These are phyloP conservation scores for Macrosiphum euphorbiae DNA, from an alignment of 2,888 invertebrate species.

Conservation along the genomic window DNA sequence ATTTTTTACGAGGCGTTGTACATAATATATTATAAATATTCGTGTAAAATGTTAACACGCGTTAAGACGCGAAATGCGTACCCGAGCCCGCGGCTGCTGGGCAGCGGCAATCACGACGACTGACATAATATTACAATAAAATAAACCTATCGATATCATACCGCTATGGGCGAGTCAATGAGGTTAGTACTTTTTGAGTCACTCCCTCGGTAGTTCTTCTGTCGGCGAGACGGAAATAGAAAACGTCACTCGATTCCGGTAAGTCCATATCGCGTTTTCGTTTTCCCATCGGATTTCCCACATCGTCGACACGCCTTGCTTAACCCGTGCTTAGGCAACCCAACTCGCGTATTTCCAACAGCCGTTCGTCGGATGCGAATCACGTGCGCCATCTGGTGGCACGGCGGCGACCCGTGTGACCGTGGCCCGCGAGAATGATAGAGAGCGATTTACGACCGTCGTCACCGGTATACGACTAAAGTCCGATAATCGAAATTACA, in stretches of 20 bases:
- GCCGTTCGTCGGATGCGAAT: neutral
- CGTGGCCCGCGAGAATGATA: neutral
- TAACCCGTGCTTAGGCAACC: neutral
- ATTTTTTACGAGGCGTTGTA: neutral
- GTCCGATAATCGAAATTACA: neutral
- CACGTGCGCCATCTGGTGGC: slow-evolving; percentile 28
- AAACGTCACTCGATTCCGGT: neutral
- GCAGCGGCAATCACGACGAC: neutral
- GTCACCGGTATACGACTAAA: neutral
- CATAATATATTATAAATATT: neutral
- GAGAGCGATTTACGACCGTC: slow-evolving; percentile 45
- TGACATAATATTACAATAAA: neutral
- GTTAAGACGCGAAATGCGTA: neutral
- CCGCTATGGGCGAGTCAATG: neutral
- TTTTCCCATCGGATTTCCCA: neutral
- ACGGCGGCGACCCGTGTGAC: neutral
- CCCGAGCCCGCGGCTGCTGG: neutral
- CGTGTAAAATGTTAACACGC: neutral
- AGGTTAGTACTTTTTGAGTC: too few relatives aligned
- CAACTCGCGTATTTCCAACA: neutral
- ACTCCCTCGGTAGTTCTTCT: too few relatives aligned
- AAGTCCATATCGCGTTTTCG: neutral
- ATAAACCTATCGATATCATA: neutral
- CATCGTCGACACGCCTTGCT: neutral
- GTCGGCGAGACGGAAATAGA: neutral